Evolutionary conservation across 2,888 invertebrate species (phyloP).

Genomic region (Elgonia sp.): DNA sequence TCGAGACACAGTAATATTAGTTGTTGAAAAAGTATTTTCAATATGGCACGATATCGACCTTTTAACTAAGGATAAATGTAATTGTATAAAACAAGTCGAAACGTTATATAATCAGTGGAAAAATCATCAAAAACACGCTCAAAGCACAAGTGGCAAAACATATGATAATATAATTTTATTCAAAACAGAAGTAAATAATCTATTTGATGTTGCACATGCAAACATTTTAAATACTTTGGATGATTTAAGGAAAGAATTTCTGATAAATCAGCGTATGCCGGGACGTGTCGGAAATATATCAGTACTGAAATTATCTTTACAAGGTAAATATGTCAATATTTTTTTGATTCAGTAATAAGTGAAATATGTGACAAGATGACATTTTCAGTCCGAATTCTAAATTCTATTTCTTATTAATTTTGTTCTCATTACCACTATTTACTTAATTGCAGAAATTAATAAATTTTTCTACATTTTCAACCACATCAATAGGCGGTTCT

Average conservation of each 20-base stretch:
- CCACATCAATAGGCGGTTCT: background rate
- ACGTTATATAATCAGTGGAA: background rate
- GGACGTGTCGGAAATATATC: too few relatives aligned
- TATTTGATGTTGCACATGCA: too few relatives aligned
- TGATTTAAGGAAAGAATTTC: too few relatives aligned
- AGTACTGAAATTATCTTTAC: too few relatives aligned
- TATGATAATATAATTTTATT: too few relatives aligned
- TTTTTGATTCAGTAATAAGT: background rate
- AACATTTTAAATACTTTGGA: too few relatives aligned
- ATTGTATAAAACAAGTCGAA: background rate
- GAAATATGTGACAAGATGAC: background rate
- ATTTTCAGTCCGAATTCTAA: background rate
- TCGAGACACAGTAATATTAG: background rate
- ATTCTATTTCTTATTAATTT: background rate
- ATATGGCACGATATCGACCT: background rate
- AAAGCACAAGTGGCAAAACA: too few relatives aligned
- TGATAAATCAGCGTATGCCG: too few relatives aligned
- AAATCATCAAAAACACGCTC: too few relatives aligned
- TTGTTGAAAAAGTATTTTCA: slow-evolving; percentile 1
- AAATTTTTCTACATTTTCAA: slow-evolving; percentile 1
- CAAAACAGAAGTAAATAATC: too few relatives aligned
- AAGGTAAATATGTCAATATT: background rate
- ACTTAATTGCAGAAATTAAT: background rate
- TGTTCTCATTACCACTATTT: background rate
- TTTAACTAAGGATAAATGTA: background rate